A percentile compares a stretch with the other conserved stretches of the same genome.
Conservation (phyloP, 2,113 vertebrate species). For the Hydropotes inermis region DNA sequence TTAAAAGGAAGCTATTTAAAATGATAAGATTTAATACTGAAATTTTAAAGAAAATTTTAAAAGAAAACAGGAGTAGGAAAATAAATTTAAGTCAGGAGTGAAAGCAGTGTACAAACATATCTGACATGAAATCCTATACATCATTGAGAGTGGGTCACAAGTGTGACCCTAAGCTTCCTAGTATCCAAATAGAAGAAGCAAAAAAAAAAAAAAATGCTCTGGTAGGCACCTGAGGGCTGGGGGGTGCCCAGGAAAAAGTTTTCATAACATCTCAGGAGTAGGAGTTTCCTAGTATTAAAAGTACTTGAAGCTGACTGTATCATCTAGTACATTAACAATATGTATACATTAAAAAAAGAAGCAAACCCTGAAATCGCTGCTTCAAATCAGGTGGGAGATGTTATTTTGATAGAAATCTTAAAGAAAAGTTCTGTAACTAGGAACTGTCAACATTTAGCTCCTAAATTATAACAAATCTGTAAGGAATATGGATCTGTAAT, state of each 20-base stretch:
- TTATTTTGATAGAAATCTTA: constrained; percentile 43
- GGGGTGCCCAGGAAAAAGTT: neutral
- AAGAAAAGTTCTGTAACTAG: constrained; percentile 48
- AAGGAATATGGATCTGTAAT: constrained; percentile 54
- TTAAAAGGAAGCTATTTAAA: neutral
- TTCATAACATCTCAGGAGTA: neutral
- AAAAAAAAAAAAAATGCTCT: neutral
- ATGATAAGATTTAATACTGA: neutral
- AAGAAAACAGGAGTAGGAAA: neutral
- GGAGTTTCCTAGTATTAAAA: neutral
- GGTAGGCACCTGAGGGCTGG: neutral
- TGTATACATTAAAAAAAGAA: neutral
- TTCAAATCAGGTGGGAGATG: constrained; percentile 60
- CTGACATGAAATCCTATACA: neutral
- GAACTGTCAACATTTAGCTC: constrained; percentile 51
- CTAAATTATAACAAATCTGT: constrained; percentile 53
- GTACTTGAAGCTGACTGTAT: neutral
- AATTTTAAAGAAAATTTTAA: neutral
- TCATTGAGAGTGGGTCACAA: neutral
- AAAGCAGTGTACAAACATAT: neutral
- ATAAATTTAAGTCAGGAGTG: neutral
- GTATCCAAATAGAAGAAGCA: neutral
- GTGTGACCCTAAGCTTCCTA: neutral
- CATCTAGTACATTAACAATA: neutral
- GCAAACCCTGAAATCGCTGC: neutral